Evolutionary conservation across 2,113 vertebrate species (phyloP), one percentile per base, ranked within the genome.

Genomic region (Sylvilagus bachmani): DNA sequence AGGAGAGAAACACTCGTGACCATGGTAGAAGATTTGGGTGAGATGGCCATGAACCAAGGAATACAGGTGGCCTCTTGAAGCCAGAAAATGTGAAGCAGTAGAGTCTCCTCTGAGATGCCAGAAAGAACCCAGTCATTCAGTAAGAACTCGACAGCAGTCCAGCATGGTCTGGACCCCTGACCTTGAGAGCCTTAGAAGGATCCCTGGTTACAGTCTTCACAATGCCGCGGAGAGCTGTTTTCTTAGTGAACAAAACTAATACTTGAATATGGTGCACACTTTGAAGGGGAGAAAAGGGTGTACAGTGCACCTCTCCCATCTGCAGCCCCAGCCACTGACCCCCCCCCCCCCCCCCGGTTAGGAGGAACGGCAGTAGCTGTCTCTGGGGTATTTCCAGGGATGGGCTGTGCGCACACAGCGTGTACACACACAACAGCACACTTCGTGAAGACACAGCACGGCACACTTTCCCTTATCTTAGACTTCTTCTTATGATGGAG

Each of bases 381-480:
- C 27, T 58, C 38, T 84, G 17, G 17, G 71, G 73, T 69, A 29
- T 29, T 67, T 53, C 7, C 55, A 69, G 58, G 66, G 36, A 5
- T 44, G 21, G 64, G 78, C 16, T 36, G 67, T 70, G 21, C 2
- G 22, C 13, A 84, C 1, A 29, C 6, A n/a, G 29, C 1, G 12
- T 44, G 21, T 49, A 12, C 10, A 10, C 16, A 21, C 51, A 33
- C 9, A 33, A 62, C 22, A 0, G 0, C 1, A 58, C 0, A 51
- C 2, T 44, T n/a, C 51, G 7, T 62, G 33, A 44, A 91, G 10
- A 71, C 36, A 29, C 31, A 9, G 7, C 25, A 19, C 4, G 27
- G 53, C 33, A 13, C 33, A 33, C 33, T 73, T 81, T 24, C 10
- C 67, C 17, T 94, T 78, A 79, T 82, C 70, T 11, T 58, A 58